Base-by-base conservation (phyloP, 2,113 vertebrate genomes). In the Vanacampus margaritifer region DNA sequence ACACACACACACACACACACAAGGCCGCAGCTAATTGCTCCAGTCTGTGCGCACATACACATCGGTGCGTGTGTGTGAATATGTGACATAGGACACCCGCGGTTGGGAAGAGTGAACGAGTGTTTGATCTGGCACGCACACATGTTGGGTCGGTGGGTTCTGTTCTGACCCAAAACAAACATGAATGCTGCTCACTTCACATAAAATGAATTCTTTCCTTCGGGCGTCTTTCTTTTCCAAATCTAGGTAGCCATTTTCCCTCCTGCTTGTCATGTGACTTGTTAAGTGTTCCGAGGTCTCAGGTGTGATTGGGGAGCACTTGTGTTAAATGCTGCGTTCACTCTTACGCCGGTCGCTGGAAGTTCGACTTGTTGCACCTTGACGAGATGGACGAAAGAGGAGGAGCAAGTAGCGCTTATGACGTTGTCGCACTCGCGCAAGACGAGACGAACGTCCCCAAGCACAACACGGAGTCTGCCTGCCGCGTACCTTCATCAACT, bases 101-200 rank as follows among this genome's bases (percentile, higher is more conserved):
- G 79, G 81, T 82, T 51, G 77, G 84, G 81, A 71, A 86, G 76
- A 79, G 80, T 75, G 76, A 65, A 74, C 28, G 73, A 73, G 51
- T 80, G 78, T 85, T 76, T 70, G 61, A 79, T 68, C 78, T 41
- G 59, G 66, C 21, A 53, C 48, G 37, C 23, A 43, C 19, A 65
- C 60, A 39, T 14, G 24, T 43, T 39, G 35, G 46, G 36, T 19
- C 0, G 39, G 43, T 69, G 23, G 73, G 13, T 50, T n/a, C 64
- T 63, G 9, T 41, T 6, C 37, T 69, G 67, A 80, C 53, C 77
- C 46, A 41, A 72, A 48, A 71, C 62, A 43, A 83, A 78, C 73
- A 73, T 56, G 46, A 74, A 37, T 7, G 26, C 12, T 46, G 4
- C 68, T 69, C 68, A 50, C 54, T 51, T 76, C 67, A 70, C 41